A percentile compares a stretch with the other conserved stretches of the same genome.
These are phyloP conservation scores for Machaerirhynchus nigripectus DNA, from an alignment of 2,113 vertebrate genomes.

Conservation along the genomic window DNA sequence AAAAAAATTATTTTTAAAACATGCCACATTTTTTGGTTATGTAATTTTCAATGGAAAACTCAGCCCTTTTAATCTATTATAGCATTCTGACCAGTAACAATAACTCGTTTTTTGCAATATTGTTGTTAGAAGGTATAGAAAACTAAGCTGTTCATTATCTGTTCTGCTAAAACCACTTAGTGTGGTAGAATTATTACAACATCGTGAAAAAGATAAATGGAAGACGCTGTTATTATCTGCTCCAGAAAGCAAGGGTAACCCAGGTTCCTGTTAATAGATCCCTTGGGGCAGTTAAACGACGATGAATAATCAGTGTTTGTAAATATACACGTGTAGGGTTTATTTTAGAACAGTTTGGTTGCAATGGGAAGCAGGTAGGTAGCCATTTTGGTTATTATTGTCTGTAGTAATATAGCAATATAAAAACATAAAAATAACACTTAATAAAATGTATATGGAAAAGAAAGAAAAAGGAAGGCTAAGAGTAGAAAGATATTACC, in stretches of 20 bases:
- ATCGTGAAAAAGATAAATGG: neutral
- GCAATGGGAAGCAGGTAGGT: neutral
- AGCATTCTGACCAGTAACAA: neutral
- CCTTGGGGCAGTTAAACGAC: neutral
- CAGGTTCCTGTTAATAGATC: neutral
- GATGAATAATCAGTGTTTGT: fast-evolving
- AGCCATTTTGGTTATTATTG: neutral
- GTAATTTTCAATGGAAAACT: neutral
- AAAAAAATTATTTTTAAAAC: neutral
- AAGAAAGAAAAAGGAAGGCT: neutral
- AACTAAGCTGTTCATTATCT: neutral
- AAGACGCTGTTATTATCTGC: neutral
- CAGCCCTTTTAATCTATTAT: neutral
- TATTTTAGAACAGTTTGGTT: neutral
- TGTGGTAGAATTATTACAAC: neutral
- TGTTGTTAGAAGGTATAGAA: neutral
- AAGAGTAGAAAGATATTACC: neutral
- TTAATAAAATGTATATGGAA: neutral
- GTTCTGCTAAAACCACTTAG: neutral
- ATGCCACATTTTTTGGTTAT: neutral
- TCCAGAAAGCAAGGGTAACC: neutral
- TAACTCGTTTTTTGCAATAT: neutral
- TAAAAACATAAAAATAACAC: neutral
- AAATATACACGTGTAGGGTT: neutral
- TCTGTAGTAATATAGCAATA: neutral